phyloP scores from a whole-genome alignment of 1,140 invertebrate genomes.

The Tribolium madens region DNA sequence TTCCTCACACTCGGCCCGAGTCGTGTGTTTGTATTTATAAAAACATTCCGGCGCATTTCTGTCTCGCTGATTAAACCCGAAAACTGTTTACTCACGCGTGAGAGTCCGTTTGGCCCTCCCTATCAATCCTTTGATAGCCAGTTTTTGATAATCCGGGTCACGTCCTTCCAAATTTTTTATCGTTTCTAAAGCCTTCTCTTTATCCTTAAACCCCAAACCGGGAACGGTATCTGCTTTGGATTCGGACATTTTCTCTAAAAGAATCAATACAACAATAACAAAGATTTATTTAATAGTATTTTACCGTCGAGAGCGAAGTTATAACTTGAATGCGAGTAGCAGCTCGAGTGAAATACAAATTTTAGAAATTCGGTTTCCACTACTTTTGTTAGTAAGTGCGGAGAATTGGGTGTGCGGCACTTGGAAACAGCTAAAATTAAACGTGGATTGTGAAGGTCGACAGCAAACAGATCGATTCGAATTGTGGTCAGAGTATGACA shows the following conservation, averaged over 20 bases:
- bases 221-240: slow-evolving; percentile 67
- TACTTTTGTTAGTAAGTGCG: neutral
- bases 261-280: neutral
- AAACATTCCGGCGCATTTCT: neutral
- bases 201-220: slow-evolving; percentile 76
- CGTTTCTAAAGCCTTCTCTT: slow-evolving; percentile 75
- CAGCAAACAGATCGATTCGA: neutral
- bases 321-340: slow-evolving; percentile 42
- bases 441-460: slow-evolving; percentile 18
- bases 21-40: neutral
- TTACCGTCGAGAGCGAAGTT: slow-evolving; percentile 28
- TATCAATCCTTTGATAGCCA: slow-evolving; percentile 74
- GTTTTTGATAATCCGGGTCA: slow-evolving; percentile 75
- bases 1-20: neutral
- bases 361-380: slow-evolving; percentile 46
- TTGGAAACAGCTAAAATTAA: slow-evolving; percentile 43
- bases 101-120: slow-evolving; percentile 74
- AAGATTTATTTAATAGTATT: neutral
- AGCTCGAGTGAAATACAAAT: slow-evolving; percentile 32
- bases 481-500: slow-evolving; percentile 41
- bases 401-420: slow-evolving; percentile 11
- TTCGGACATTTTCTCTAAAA: slow-evolving; percentile 58
- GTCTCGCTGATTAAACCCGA: neutral
- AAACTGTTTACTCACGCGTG: slow-evolving; percentile 68
- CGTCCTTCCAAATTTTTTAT: slow-evolving; percentile 72